These are phyloP conservation scores for Caenorhabditis doughertyi DNA, from an alignment of 2,888 invertebrate genomes.

Conservation along the genomic window DNA sequence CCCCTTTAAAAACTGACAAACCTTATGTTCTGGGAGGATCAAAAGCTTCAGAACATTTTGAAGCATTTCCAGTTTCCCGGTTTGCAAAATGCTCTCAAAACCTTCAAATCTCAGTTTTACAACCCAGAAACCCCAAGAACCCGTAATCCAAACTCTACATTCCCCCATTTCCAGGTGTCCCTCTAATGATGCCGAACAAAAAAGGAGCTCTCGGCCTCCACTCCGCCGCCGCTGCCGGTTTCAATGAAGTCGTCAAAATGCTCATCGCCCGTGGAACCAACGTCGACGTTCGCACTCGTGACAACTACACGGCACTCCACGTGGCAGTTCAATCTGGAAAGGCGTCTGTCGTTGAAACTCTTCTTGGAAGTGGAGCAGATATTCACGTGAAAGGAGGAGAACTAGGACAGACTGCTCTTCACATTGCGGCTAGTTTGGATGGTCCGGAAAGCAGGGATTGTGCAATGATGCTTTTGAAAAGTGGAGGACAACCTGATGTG, in stretches of 20 bases:
- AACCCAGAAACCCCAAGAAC: too few species aligned
- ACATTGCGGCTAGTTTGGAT: slow-evolving; percentile 86
- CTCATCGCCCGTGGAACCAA: slow-evolving; percentile 96
- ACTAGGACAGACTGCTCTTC: slow-evolving; percentile 94
- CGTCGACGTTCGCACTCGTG: slow-evolving; percentile 95
- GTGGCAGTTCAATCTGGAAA: slow-evolving; percentile 89
- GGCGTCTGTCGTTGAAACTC: slow-evolving; percentile 82
- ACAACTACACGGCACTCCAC: slow-evolving; percentile 97
- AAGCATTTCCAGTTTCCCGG: too few species aligned
- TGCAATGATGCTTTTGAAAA: slow-evolving; percentile 96
- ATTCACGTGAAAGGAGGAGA: slow-evolving; percentile 91
- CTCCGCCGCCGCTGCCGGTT: slow-evolving; percentile 96
- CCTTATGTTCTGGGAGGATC: too few species aligned
- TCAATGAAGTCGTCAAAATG: slow-evolving; percentile 89
- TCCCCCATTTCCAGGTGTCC: slow-evolving; percentile 87
- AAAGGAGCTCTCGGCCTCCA: slow-evolving; percentile 97
- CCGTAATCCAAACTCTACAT: too few species aligned
- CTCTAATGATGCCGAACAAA: slow-evolving; percentile 99
- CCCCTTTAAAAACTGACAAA: too few species aligned
- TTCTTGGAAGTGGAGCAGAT: slow-evolving; percentile 96
- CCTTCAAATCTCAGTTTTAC: too few species aligned
- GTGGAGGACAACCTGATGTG: slow-evolving; percentile 96
- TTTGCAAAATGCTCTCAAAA: too few species aligned
- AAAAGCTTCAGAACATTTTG: too few species aligned
- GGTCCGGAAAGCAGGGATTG: slow-evolving; percentile 90